phyloP scores from a whole-genome alignment of 1,140 invertebrate genomes.

The Oscheius sp. region DNA sequence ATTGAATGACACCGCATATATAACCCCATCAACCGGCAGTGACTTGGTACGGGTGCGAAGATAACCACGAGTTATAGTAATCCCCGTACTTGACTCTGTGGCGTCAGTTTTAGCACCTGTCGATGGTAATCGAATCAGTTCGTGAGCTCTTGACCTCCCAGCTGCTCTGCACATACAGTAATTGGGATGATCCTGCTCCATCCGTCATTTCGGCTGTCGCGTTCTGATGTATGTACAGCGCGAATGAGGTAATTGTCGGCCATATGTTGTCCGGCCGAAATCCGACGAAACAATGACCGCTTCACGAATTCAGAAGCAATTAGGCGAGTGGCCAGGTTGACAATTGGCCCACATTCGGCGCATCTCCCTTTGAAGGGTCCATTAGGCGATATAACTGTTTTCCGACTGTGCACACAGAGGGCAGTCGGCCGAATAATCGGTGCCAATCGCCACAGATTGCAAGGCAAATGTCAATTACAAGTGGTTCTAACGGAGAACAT shows the following conservation, averaged over 20 bases:
- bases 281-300: neutral
- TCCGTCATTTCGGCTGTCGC: neutral
- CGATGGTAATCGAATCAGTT: slow-evolving; percentile 4
- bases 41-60: too few relatives aligned
- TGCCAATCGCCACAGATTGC: too few relatives aligned
- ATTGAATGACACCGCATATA: too few relatives aligned
- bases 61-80: too few relatives aligned
- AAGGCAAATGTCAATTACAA: too few relatives aligned
- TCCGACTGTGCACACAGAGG: too few relatives aligned
- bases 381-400: too few relatives aligned
- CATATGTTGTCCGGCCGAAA: neutral
- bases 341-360: too few relatives aligned
- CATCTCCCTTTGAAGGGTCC: too few relatives aligned
- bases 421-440: too few relatives aligned
- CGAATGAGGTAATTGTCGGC: slow-evolving; percentile 4
- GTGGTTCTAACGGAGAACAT: neutral
- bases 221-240: slow-evolving; percentile 4
- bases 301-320: neutral
- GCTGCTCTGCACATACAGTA: neutral
- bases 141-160: slow-evolving; percentile 5
- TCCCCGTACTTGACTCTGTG: too few relatives aligned
- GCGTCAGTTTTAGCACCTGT: neutral
- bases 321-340: neutral
- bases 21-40: too few relatives aligned
- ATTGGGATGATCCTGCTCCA: neutral